Base-by-base conservation (phyloP, 2,113 vertebrate species). In the Apus apus region DNA sequence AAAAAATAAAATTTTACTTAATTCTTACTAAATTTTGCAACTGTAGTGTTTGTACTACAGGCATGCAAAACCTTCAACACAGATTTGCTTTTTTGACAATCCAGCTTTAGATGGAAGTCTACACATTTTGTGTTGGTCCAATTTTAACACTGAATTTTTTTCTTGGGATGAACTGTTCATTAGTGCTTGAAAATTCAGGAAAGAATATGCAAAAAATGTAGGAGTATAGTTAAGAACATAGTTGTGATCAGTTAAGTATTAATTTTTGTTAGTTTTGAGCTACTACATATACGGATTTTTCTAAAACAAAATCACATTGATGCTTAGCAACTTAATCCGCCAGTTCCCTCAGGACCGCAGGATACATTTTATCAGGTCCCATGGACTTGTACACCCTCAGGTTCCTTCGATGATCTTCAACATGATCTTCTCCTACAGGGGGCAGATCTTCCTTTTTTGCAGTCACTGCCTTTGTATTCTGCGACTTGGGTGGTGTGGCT, bases 81-180 rank as follows among this genome's bases (percentile, higher is more conserved):
- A 2, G 26, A 56, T 65, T 56, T 67, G 2, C 1, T 40, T 58
- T 83, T 80, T 40, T 65, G 9, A 8, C n/a, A 43, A 27, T 34
- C 90, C 25, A 56, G 15, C 10, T 74, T 80, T 32, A 74, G 12
- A 64, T 56, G 56, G 74, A 86, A 65, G 1, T 73, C 32, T 79
- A 9, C 38, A 70, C 0, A 0, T 43, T 66, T 30, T 19, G 1
- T 27, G 22, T 61, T 25, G 1, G 9, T 70, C 34, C 38, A 38
- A 58, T 90, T 77, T 62, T 51, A 67, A 19, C 3, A 0, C 19
- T 79, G 17, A 6, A 13, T 53, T 18, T 17, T 54, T 68, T 75
- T 45, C 5, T 45, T 56, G 38, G 8, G 25, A 73, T 11, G 82
- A 83, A 87, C 9, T 67, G 6, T 27, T 92, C 66, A 85, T 57